Percentiles rank a stretch among this genome's conserved stretches.
These are phyloP conservation scores for Orussus abietinus DNA, from an alignment of 1,140 invertebrate species.

Conservation along the genomic window DNA sequence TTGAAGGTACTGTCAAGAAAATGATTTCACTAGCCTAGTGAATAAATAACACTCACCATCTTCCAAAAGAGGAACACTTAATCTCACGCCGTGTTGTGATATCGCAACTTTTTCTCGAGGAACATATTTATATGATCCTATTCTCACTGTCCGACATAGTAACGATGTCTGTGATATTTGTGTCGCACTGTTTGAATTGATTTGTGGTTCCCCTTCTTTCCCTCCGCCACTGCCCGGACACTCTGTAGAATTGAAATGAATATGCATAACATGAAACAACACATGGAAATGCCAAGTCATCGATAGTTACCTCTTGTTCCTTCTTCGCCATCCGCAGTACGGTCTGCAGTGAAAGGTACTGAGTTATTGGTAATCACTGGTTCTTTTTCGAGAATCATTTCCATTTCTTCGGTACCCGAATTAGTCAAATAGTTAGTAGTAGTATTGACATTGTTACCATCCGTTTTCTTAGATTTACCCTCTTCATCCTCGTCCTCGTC, in stretches of 20 bases:
- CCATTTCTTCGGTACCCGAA: slow-evolving; percentile 26
- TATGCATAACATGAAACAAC: not conserved
- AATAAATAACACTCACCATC: slow-evolving; percentile 48
- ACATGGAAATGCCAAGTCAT: not conserved
- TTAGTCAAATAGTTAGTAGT: slow-evolving; percentile 14
- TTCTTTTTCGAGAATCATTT: slow-evolving; percentile 51
- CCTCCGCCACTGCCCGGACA: too few relatives aligned
- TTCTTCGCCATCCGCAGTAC: slow-evolving; percentile 19
- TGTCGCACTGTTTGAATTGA: slow-evolving; percentile 20
- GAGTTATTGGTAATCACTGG: slow-evolving; percentile 50
- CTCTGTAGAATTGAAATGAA: too few relatives aligned
- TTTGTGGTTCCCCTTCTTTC: slow-evolving; percentile 34
- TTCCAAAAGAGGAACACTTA: slow-evolving; percentile 64
- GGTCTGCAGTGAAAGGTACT: slow-evolving; percentile 20
- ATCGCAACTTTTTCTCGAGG: slow-evolving; percentile 66
- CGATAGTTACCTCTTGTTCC: slow-evolving; percentile 17
- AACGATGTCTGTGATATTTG: slow-evolving; percentile 48
- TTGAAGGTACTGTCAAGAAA: slow-evolving; percentile 3
- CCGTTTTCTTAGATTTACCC: slow-evolving; percentile 18
- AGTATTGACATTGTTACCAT: slow-evolving; percentile 14
- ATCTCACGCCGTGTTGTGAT: slow-evolving; percentile 62
- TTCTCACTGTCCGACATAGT: slow-evolving; percentile 69
- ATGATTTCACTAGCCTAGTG: too few relatives aligned
- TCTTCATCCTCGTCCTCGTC: slow-evolving; percentile 45
- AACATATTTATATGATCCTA: slow-evolving; percentile 73